Evolutionary conservation across 2,797 vertebrate species (phyloP).

Genomic region (Gephyroberyx darwinii): DNA sequence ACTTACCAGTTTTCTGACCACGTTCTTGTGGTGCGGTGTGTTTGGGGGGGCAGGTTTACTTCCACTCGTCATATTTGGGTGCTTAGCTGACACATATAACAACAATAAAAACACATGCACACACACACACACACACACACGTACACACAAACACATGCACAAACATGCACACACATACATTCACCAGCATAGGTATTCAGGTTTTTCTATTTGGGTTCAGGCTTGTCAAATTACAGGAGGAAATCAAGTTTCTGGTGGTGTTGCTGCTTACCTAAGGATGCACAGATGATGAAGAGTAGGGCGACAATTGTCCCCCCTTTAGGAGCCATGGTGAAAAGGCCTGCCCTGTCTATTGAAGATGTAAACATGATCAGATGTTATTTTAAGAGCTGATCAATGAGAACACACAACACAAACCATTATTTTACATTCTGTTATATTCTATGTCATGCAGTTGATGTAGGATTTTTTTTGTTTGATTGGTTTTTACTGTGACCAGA

Average conservation of each 20-base stretch:
- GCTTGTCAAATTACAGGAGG: not conserved
- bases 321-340: constrained; percentile 59
- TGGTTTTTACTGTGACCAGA: not conserved
- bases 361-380: not conserved
- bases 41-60: constrained; percentile 29
- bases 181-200: not conserved
- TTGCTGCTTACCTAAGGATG: constrained; percentile 61
- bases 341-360: not conserved
- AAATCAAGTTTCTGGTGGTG: not conserved
- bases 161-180: not conserved
- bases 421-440: not conserved
- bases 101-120: not conserved
- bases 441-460: too few species aligned
- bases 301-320: constrained; percentile 45
- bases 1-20: constrained; percentile 71
- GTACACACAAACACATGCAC: not conserved
- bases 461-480: not conserved
- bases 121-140: not conserved
- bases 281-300: constrained; percentile 53
- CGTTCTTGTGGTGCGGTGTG: constrained; percentile 32
- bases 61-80: not conserved
- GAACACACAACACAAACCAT: not conserved
- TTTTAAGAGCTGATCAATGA: not conserved
- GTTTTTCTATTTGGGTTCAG: not conserved
- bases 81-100: constrained; percentile 24